phyloP scores from a whole-genome alignment of 2,113 vertebrate genomes.

The Atrichornis clamosus region DNA sequence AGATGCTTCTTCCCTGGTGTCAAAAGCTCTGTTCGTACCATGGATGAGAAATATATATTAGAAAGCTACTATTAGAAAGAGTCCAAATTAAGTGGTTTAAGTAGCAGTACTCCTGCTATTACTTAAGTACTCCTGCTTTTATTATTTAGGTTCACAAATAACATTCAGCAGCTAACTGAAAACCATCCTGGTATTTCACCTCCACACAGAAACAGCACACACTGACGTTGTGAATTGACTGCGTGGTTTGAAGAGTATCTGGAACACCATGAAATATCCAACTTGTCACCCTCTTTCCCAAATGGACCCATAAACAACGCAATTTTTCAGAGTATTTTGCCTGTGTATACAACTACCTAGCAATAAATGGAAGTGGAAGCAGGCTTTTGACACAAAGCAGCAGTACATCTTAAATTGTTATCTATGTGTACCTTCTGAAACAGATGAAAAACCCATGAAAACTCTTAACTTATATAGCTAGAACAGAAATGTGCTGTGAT shows the following conservation, averaged over 20 bases:
- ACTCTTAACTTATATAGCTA: background rate
- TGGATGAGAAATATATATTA: background rate
- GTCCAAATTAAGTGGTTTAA: background rate
- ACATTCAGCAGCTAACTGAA: background rate
- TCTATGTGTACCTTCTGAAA: background rate
- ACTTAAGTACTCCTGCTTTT: background rate
- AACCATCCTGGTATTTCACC: background rate
- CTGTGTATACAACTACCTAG: background rate
- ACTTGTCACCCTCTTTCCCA: background rate
- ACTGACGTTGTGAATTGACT: background rate
- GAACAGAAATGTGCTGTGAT: background rate
- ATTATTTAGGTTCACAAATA: background rate
- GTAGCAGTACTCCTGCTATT: background rate
- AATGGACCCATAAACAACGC: background rate
- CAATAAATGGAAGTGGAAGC: background rate
- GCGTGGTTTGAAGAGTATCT: background rate
- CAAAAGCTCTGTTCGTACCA: background rate
- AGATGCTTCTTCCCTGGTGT: background rate
- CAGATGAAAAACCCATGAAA: background rate
- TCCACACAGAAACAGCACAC: background rate
- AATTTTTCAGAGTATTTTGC: background rate
- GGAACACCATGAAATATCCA: background rate
- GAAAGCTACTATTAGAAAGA: background rate
- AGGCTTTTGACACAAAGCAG: background rate
- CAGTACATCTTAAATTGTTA: background rate